Conservation (phyloP, 2,797 vertebrate species). For the Alouatta caraya region DNA sequence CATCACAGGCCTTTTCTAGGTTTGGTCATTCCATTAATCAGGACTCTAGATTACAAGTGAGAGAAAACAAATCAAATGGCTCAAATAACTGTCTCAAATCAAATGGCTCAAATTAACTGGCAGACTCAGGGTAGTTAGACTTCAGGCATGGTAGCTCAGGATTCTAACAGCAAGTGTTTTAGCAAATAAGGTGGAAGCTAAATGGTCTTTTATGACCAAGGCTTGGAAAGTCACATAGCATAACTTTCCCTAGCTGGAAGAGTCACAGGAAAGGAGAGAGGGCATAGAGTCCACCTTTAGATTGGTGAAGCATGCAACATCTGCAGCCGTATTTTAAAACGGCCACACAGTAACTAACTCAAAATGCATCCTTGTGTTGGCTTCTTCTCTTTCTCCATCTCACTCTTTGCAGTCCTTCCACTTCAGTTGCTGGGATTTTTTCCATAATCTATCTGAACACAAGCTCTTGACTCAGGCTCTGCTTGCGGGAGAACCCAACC, state of each 20-base stretch:
- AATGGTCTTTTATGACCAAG: not conserved
- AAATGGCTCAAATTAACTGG: not conserved
- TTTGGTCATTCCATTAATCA: not conserved
- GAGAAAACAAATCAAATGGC: not conserved
- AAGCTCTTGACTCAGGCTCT: not conserved
- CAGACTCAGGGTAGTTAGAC: accelerated
- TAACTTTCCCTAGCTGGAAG: not conserved
- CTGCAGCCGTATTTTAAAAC: not conserved
- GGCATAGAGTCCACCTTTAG: not conserved
- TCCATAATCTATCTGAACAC: not conserved
- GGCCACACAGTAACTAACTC: not conserved
- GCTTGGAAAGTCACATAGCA: no score
- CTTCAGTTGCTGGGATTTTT: not conserved
- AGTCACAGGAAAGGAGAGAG: not conserved
- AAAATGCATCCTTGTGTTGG: not conserved
- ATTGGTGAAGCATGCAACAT: not conserved
- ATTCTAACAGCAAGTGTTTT: not conserved
- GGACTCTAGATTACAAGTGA: not conserved
- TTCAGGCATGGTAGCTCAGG: not conserved
- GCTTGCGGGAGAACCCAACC: not conserved
- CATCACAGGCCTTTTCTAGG: not conserved
- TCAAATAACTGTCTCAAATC: not conserved
- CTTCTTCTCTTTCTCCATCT: not conserved
- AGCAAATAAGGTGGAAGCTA: not conserved
- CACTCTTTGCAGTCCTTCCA: not conserved